Conservation (phyloP, 2,113 vertebrate genomes). For the Corythornis cristatus region DNA sequence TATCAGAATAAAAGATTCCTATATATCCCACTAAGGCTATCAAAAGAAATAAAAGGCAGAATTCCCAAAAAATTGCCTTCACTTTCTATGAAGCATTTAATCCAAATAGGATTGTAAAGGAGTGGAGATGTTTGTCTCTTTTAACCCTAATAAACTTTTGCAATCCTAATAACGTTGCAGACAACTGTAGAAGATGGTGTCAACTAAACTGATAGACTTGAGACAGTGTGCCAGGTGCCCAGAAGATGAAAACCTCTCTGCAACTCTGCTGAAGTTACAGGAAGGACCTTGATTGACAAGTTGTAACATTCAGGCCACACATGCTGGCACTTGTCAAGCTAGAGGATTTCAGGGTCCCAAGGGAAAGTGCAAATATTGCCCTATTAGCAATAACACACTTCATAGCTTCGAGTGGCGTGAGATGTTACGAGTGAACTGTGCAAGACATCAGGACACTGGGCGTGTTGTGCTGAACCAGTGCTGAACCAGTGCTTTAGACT, state of each 20-base stretch:
- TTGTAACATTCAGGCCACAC: not conserved
- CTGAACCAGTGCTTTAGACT: not conserved
- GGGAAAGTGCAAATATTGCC: not conserved
- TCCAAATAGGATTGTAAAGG: not conserved
- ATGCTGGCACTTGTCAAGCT: not conserved
- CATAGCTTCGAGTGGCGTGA: not conserved
- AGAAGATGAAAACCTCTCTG: not conserved
- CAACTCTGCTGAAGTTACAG: not conserved
- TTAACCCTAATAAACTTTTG: not conserved
- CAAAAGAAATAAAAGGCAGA: not conserved
- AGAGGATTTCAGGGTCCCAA: not conserved
- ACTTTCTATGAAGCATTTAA: not conserved
- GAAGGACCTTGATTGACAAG: not conserved
- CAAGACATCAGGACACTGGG: accelerated
- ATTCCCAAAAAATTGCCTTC: not conserved
- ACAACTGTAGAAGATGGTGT: not conserved
- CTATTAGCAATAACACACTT: not conserved
- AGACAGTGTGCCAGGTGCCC: not conserved
- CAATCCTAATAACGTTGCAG: not conserved
- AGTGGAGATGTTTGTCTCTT: not conserved
- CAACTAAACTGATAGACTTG: not conserved
- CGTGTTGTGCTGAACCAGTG: accelerated
- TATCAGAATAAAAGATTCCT: not conserved
- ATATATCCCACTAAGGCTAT: not conserved
- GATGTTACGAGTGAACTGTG: not conserved